Base-by-base conservation (phyloP, 2,113 vertebrate genomes). In the Nothobranchius furzeri region DNA sequence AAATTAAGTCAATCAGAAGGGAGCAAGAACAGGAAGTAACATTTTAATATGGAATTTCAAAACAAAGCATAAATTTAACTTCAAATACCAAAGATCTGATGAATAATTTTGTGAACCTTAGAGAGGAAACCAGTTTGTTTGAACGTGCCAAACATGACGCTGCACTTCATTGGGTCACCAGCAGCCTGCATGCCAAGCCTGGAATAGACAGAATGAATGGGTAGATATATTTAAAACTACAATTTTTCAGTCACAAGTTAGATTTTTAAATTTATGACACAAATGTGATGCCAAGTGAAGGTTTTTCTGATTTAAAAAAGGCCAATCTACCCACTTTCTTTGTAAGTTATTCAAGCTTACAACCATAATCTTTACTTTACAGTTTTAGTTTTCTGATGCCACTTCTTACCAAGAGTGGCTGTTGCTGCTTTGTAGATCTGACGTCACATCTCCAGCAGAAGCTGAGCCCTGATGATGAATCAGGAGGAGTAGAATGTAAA, bases 391-490 rank as follows among this genome's bases (percentile, higher is more conserved):
- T 30, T 30, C 30, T 30, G 37, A 40, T 7, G 37, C 37, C 7
- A 7, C 36, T 37, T 40, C 7, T 3, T 7, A 40, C 1, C 7
- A 40, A 40, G 4, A 40, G 43, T 10, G 11, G 4, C 24, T 14
- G 20, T 70, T 63, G 30, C 47, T 51, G 43, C 42, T 4, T 60
- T 69, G 55, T 43, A 63, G 30, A 50, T 58, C 67, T 85, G 80
- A 87, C 65, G 65, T 89, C 75, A 80, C 45, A 20, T 45, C 60
- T 68, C 45, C 37, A 63, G 48, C 15, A 68, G 74, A 51, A 43
- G 37, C 57, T 60, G 43, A n/a, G n/a, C 12, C 12, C 56, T 37
- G 60, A 75, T 79, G 63, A 68, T 73, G 49, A 75, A 85, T 66
- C 76, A 53, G 42, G 63, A 64, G 40, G n/a, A 51, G 47, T 60